Conservation (phyloP, 2,797 vertebrate species). For the Psittacula derbiana region DNA sequence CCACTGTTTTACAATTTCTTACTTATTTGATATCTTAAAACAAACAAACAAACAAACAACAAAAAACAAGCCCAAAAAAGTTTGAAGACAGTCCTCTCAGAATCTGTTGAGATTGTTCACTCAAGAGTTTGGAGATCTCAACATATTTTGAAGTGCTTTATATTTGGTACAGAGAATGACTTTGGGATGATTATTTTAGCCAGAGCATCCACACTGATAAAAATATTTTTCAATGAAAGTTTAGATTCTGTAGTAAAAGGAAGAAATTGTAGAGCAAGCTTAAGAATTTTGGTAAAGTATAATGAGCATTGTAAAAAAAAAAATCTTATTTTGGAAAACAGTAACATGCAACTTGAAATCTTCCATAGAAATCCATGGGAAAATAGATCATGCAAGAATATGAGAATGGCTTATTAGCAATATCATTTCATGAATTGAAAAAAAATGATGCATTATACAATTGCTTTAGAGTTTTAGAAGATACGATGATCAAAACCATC, state of each 20-base stretch:
- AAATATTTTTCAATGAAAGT: not conserved
- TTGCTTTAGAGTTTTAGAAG: not conserved
- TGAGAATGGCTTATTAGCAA: not conserved
- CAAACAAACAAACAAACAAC: too few species aligned
- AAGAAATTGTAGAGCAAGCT: not conserved
- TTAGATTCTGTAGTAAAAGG: not conserved
- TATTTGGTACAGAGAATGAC: not conserved
- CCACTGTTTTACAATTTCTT: not conserved
- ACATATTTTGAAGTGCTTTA: not conserved
- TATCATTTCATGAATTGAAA: not conserved
- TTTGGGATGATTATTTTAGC: not conserved
- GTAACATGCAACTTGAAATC: not conserved
- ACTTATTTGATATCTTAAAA: not conserved
- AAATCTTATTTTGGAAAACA: not conserved
- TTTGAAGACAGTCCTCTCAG: not conserved
- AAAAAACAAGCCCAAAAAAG: not conserved
- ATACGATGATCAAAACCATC: not conserved
- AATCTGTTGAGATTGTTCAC: not conserved
- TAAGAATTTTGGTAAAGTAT: not conserved
- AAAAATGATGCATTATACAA: not conserved
- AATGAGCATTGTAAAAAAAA: not conserved
- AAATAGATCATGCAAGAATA: not conserved
- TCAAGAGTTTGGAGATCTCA: not conserved
- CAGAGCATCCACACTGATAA: not conserved
- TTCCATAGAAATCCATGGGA: not conserved